These are phyloP conservation scores for Hemiscyllium ocellatum DNA, from an alignment of 2,113 vertebrate genomes.

Conservation along the genomic window DNA sequence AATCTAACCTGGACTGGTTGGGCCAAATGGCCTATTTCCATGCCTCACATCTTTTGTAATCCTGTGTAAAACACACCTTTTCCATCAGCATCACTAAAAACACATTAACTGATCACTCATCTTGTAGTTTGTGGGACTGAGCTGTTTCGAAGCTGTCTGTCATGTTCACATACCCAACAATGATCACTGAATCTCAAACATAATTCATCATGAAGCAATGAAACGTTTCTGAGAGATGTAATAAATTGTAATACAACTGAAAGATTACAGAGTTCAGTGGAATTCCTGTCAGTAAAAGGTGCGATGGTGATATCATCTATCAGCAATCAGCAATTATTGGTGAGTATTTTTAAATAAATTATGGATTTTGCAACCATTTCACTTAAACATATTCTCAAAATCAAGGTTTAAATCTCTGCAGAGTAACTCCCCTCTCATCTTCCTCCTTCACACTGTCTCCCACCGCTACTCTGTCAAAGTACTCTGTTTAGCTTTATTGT, in stretches of 20 bases:
- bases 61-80: background rate
- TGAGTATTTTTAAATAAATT: background rate
- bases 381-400: background rate
- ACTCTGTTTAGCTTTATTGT: background rate
- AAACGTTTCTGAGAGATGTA: background rate
- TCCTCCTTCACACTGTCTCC: background rate
- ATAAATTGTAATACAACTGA: background rate
- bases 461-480: too few species aligned
- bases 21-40: too few species aligned
- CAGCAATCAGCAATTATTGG: background rate
- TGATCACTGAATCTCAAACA: background rate
- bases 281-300: background rate
- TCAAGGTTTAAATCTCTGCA: background rate
- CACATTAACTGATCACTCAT: background rate
- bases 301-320: background rate
- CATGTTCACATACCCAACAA: background rate
- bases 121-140: background rate
- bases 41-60: too few species aligned
- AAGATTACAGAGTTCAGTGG: background rate
- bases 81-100: background rate
- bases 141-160: background rate
- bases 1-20: too few species aligned
- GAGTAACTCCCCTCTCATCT: background rate
- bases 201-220: background rate
- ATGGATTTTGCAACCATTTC: background rate